Evolutionary conservation across 2,113 vertebrate genomes (phyloP).

Genomic region (Plectropomus leopardus): DNA sequence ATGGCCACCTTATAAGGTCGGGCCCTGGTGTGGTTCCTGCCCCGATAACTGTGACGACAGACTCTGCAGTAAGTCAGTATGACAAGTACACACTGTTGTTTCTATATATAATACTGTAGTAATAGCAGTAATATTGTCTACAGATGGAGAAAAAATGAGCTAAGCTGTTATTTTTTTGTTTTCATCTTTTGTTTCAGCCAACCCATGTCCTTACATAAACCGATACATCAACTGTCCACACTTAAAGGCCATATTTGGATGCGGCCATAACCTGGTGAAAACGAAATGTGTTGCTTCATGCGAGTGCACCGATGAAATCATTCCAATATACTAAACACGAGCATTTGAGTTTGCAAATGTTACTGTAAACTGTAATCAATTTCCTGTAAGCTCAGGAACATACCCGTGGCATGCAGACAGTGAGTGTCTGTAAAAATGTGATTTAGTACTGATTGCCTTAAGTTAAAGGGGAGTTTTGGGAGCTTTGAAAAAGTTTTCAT

Average conservation of each 20-base stretch:
- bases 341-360: neutral
- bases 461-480: neutral
- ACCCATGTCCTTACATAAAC: conserved; percentile 80
- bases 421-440: neutral
- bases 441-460: neutral
- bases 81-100: neutral
- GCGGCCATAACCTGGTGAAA: neutral
- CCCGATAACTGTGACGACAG: conserved; percentile 71
- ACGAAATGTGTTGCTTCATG: conserved; percentile 73
- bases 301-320: conserved; percentile 70
- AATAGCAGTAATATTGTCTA: neutral
- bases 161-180: neutral
- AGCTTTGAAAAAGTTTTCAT: neutral
- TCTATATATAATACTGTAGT: no score
- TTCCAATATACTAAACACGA: conserved; percentile 62
- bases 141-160: neutral
- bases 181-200: conserved; percentile 72
- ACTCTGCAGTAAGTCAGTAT: conserved; percentile 81
- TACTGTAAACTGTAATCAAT: neutral
- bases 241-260: conserved; percentile 24
- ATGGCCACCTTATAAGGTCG: conserved; percentile 67
- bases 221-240: conserved; percentile 63
- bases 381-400: neutral
- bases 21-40: conserved; percentile 70
- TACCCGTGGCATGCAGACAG: neutral